These are phyloP conservation scores for Sebastes cheni DNA, from an alignment of 2,797 vertebrate species.

Conservation along the genomic window DNA sequence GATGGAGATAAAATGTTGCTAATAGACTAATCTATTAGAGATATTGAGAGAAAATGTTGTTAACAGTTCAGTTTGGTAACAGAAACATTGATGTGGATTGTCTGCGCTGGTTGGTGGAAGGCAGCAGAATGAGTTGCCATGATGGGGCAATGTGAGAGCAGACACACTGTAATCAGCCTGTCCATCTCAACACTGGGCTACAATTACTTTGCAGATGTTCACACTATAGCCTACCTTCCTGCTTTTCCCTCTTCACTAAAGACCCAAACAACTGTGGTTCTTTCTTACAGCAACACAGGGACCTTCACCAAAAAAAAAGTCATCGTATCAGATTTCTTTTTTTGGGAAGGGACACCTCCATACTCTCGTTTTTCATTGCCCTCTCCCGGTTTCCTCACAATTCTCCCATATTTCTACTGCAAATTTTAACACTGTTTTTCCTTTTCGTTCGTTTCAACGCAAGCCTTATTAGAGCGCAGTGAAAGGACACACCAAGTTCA, in stretches of 20 bases:
- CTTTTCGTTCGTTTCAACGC: no score
- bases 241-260: slow-evolving; percentile 8
- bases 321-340: no score
- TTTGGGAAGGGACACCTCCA: no score
- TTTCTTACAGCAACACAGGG: not conserved
- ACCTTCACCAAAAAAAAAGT: no score
- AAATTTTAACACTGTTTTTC: no score
- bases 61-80: not conserved
- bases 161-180: slow-evolving; percentile 74
- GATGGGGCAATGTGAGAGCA: slow-evolving; percentile 58
- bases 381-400: no score
- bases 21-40: not conserved
- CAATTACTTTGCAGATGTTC: slow-evolving; percentile 79
- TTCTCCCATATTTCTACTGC: no score
- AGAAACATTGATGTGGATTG: slow-evolving; percentile 14
- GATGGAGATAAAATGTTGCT: no score
- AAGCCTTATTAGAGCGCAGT: no score
- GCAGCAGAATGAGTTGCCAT: slow-evolving; percentile 38
- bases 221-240: slow-evolving; percentile 47
- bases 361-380: no score
- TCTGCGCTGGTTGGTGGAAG: slow-evolving; percentile 4
- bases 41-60: not conserved
- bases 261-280: not conserved
- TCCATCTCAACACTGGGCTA: slow-evolving; percentile 67
- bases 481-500: no score